Evolutionary conservation across 2,888 invertebrate genomes (phyloP).

Genomic region (Andrena hattorfiana): DNA sequence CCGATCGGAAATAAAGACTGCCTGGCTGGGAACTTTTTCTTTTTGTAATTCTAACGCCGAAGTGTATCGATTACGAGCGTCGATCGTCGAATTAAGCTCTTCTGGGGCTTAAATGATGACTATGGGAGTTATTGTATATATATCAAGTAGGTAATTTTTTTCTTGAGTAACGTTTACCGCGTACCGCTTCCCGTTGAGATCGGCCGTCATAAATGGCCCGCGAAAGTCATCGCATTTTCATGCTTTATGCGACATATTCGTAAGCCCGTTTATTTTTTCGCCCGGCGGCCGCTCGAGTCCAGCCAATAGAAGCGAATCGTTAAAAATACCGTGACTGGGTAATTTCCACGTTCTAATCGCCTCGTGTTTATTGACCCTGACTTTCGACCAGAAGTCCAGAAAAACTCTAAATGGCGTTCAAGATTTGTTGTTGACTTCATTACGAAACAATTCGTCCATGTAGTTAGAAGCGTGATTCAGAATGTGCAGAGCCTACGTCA

Average conservation of each 20-base stretch:
- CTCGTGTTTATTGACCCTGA: conserved; percentile 66
- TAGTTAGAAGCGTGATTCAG: conserved; percentile 16
- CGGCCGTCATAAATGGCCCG: background rate
- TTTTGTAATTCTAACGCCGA: too few relatives aligned
- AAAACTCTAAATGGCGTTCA: conserved; percentile 48
- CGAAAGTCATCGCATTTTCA: background rate
- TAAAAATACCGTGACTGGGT: conserved; percentile 32
- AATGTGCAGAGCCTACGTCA: conserved; percentile 40
- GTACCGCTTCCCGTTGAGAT: background rate
- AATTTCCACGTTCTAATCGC: conserved; percentile 63
- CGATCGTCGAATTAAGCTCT: conserved; percentile 42
- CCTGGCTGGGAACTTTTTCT: too few relatives aligned
- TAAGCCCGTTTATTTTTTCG: too few relatives aligned
- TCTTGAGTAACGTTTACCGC: too few relatives aligned
- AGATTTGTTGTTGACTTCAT: conserved; percentile 15
- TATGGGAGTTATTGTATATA: conserved; percentile 83
- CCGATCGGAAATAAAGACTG: too few relatives aligned
- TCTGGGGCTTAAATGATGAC: conserved; percentile 78
- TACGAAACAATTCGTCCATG: conserved; percentile 31
- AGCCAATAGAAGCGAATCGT: background rate
- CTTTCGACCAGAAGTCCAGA: conserved; percentile 65
- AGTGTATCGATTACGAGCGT: conserved; percentile 2
- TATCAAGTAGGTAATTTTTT: conserved; percentile 79
- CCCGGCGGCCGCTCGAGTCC: background rate
- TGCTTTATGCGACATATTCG: background rate